phyloP scores from a whole-genome alignment of 1,140 invertebrate genomes.

The Nomia melanderi region DNA sequence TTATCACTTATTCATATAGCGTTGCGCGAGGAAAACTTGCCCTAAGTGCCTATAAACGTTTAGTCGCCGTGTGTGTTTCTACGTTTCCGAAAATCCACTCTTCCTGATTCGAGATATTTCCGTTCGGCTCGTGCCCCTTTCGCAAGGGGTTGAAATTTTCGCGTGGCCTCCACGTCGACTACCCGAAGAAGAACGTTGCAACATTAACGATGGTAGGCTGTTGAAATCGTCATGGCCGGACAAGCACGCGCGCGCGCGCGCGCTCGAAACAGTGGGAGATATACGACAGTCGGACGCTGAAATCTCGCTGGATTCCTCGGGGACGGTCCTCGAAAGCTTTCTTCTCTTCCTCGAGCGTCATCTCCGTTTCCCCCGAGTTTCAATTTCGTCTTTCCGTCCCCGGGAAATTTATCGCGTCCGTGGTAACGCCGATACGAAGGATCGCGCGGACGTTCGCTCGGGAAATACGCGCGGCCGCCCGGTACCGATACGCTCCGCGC shows the following conservation, averaged over 20 bases:
- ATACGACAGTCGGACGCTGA: conserved; percentile 41
- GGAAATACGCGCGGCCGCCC: background rate
- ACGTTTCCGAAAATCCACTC: conserved; percentile 45
- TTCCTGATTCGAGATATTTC: conserved; percentile 54
- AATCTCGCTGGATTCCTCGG: conserved; percentile 46
- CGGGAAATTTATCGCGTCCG: conserved; percentile 24
- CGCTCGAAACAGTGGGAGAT: no score
- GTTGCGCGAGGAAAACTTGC: conserved; percentile 77
- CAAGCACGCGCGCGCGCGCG: background rate
- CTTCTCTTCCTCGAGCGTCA: conserved; percentile 23
- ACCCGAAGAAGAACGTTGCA: background rate
- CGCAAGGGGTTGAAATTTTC: no score
- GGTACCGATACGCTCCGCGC: background rate
- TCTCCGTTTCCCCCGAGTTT: conserved; percentile 19
- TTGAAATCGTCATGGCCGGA: background rate
- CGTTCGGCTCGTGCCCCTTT: no score
- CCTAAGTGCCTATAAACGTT: conserved; percentile 77
- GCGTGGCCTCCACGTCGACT: no score
- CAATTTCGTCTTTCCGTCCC: conserved; percentile 40
- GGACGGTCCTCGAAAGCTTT: conserved; percentile 28
- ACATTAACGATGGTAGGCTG: background rate
- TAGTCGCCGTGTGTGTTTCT: conserved; percentile 72
- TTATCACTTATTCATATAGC: conserved; percentile 80
- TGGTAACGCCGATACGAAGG: background rate
- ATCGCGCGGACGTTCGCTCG: background rate